Evolutionary conservation across 2,888 invertebrate genomes (phyloP).

Genomic region (Koerneria pararmatus): DNA sequence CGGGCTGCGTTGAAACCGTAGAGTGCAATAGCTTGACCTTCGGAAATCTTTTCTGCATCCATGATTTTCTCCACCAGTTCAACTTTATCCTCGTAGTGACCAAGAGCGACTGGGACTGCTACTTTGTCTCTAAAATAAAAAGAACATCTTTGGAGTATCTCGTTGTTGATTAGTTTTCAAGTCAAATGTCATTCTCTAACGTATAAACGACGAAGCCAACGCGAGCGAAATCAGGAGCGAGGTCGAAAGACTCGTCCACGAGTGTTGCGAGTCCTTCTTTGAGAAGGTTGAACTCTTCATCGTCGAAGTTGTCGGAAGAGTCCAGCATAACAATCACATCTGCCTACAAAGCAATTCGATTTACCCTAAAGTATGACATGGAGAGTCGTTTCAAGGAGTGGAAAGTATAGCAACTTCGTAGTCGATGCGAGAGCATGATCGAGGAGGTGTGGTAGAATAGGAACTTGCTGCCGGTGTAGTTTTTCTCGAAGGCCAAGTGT

Average conservation of each 20-base stretch:
- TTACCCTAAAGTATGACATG: no score
- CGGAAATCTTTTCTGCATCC: constrained; percentile 46
- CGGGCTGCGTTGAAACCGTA: constrained; percentile 56
- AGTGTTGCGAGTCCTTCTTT: constrained; percentile 53
- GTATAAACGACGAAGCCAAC: constrained; percentile 56
- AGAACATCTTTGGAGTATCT: neutral
- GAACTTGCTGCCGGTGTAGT: constrained; percentile 29
- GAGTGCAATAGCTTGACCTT: constrained; percentile 48
- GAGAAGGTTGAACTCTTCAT: constrained; percentile 45
- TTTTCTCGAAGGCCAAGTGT: constrained; percentile 34
- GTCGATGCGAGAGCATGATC: constrained; percentile 40
- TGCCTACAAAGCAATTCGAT: constrained; percentile 27
- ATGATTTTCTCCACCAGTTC: constrained; percentile 53
- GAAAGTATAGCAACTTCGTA: constrained; percentile 31
- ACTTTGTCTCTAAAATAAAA: constrained; percentile 50
- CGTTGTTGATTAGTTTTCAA: neutral
- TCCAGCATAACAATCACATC: constrained; percentile 56
- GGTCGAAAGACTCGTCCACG: constrained; percentile 55
- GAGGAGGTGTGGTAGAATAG: constrained; percentile 14
- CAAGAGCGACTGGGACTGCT: constrained; percentile 56
- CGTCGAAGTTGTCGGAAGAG: constrained; percentile 52
- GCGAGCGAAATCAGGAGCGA: constrained; percentile 54
- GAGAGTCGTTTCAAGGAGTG: no score
- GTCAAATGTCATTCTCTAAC: constrained; percentile 24
- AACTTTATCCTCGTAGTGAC: constrained; percentile 57